A percentile compares a stretch with the other conserved stretches of the same genome.
These are phyloP conservation scores for Danionella cerebrum DNA, from an alignment of 2,113 vertebrate genomes.

Conservation along the genomic window DNA sequence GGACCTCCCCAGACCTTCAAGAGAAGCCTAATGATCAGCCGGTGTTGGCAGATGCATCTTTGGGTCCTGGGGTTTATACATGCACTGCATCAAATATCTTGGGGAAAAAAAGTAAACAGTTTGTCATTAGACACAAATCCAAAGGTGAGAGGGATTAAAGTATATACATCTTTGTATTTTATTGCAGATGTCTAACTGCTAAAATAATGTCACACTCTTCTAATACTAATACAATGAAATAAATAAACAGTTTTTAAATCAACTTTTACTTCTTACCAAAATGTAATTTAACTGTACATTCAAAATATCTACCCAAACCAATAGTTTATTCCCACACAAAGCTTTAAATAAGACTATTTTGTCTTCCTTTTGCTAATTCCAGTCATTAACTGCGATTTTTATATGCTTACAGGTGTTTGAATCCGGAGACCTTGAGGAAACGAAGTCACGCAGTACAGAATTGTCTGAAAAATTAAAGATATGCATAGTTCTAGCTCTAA, in stretches of 20 bases:
- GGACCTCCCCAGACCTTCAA: constrained; percentile 21
- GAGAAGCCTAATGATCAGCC: not conserved
- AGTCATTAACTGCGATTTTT: too few relatives aligned
- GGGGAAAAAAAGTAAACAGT: constrained; percentile 45
- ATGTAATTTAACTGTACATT: too few relatives aligned
- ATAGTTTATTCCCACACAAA: too few relatives aligned
- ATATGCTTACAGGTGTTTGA: constrained; percentile 22
- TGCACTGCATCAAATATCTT: constrained; percentile 50
- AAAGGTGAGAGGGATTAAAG: constrained; percentile 41
- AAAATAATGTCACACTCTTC: too few relatives aligned
- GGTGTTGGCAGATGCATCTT: not conserved
- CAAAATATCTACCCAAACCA: too few relatives aligned
- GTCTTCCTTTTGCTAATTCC: too few relatives aligned
- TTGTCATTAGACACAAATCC: constrained; percentile 39
- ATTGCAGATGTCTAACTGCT: too few relatives aligned
- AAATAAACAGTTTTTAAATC: not conserved
- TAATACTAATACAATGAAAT: not conserved
- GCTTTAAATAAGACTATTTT: too few relatives aligned
- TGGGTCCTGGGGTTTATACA: constrained; percentile 43
- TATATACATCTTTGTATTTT: too few relatives aligned
- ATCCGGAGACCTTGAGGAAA: not conserved
- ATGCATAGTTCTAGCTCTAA: not conserved
- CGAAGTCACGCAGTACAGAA: not conserved
- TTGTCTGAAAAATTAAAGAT: not conserved
- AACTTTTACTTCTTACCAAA: not conserved